Evolutionary conservation across 2,888 invertebrate species (phyloP), one percentile per base, ranked within the genome.

Genomic region (Philonicus albiceps): DNA sequence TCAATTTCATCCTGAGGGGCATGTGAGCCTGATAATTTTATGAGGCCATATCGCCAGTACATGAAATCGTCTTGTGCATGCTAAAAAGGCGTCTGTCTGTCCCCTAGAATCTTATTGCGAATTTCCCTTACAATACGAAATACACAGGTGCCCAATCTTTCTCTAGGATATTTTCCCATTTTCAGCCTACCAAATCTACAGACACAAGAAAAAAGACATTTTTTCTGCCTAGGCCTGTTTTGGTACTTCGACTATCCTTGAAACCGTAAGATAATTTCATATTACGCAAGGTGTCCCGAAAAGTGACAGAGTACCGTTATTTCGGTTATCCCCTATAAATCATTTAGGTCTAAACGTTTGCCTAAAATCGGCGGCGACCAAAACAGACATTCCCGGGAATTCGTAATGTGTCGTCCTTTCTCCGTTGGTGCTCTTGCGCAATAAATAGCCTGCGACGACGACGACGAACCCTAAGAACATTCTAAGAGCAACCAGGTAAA

Each of bases 401-500:
- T 53, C 81, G 27, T 55, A 53, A 55, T 81, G 49, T 16, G 49
- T 80, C 27, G 49, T 81, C 55, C 49, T 55, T 74, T 74, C 31
- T 37, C 37, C 40, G 37, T 2, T 3, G 27, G 11, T 64, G 64
- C n/a, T 76, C 43, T 40, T 76, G 22, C 53, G 49, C 81, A 81
- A 31, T 53, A 81, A 53, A 81, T 30, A 53, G 53, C 53, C 53
- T 31, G 8, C 30, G 22, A 53, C 22, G 43, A 34, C 53, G n/a
- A 7, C 30, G 22, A 53, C 22, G 43, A 34, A n/a, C 19, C 55
- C 55, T 64, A 22, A 64, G 64, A 64, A 64, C 64, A 81, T 30
- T 16, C 53, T 81, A 19, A 53, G 34, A 81, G 55, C 30, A n/a
- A 30, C n/a, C 81, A 81, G 81, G 81, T 81, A 81, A 81, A 81